Conservation (phyloP, 2,888 invertebrate genomes). For the Chaetogeoica ovagalla region DNA sequence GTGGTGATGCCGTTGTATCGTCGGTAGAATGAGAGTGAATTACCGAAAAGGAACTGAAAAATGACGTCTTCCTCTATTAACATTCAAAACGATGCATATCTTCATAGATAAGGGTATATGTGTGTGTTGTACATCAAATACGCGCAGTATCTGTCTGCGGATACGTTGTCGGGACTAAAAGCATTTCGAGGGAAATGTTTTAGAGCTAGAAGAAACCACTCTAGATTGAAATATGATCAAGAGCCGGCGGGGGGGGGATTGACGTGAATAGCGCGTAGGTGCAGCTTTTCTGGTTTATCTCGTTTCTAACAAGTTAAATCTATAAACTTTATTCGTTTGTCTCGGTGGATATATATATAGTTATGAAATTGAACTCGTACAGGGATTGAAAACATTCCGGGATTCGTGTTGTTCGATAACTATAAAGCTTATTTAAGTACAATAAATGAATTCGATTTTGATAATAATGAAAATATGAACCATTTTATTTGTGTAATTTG, state of each 20-base stretch:
- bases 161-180: slow-evolving; percentile 29
- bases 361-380: too few species aligned
- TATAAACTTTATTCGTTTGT: slow-evolving; percentile 1
- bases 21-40: slow-evolving; percentile 12
- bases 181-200: slow-evolving; percentile 34
- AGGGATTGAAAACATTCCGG: too few species aligned
- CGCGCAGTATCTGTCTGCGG: neutral
- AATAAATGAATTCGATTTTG: too few species aligned
- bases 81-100: slow-evolving; percentile 20
- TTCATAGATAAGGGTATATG: slow-evolving; percentile 6
- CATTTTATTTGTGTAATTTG: too few species aligned
- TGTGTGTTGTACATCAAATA: neutral
- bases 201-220: slow-evolving; percentile 28
- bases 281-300: neutral
- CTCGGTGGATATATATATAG: too few species aligned
- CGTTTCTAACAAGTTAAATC: neutral
- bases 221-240: slow-evolving; percentile 37
- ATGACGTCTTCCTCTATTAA: slow-evolving; percentile 24
- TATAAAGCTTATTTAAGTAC: too few species aligned
- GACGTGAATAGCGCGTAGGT: neutral
- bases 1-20: neutral
- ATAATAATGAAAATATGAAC: too few species aligned
- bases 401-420: too few species aligned
- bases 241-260: neutral
- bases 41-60: slow-evolving; percentile 32